Evolutionary conservation across 2,113 vertebrate genomes (phyloP), one percentile per base, ranked within the genome.

Genomic region (Pygoscelis antarcticus): DNA sequence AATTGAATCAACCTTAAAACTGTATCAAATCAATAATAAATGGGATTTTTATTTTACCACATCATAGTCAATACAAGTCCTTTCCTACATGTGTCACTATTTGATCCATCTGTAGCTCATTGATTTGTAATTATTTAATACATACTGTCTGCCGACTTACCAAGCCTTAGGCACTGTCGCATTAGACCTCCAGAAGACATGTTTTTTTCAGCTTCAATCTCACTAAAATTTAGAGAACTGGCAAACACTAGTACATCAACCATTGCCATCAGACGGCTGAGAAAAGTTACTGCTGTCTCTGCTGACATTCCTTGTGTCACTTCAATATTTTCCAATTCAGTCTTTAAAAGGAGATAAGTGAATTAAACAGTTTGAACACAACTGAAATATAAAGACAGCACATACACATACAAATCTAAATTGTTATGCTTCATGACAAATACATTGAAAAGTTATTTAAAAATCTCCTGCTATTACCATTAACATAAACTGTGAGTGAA

Each of bases 161-260:
- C 99, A 61, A 99, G 98, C 97, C 99, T 97, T 93, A 99, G 98
- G 98, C 99, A 99, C 97, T 99, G 99, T 68, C 99, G 98, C 99
- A 99, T 99, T 92, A 99, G 98, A 71, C 99, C 99, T 92, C 99
- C 99, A 34, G 99, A 99, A 84, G 99, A 99, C 99, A 99, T 99
- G 98, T 99, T 99, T 97, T 99, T 99, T 98, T 99, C 99, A 22
- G 99, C 99, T 98, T 99, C 99, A 46, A 99, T 99, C 97, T 99
- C 99, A 93, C 99, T 99, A 97, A 99, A 99, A 98, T 99, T 99
- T 84, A 99, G 98, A 82, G 99, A 99, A 70, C 99, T 99, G 75
- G 99, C 99, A 97, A 99, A 99, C 42, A 99, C 99, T 91, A 99
- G 97, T 17, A 99, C 99, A 87, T 99, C 99, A 65, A 99, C 99